Percentiles rank a stretch among this genome's conserved stretches.
These are phyloP conservation scores for Heliothis virescens DNA, from an alignment of 1,140 invertebrate genomes.

Conservation along the genomic window DNA sequence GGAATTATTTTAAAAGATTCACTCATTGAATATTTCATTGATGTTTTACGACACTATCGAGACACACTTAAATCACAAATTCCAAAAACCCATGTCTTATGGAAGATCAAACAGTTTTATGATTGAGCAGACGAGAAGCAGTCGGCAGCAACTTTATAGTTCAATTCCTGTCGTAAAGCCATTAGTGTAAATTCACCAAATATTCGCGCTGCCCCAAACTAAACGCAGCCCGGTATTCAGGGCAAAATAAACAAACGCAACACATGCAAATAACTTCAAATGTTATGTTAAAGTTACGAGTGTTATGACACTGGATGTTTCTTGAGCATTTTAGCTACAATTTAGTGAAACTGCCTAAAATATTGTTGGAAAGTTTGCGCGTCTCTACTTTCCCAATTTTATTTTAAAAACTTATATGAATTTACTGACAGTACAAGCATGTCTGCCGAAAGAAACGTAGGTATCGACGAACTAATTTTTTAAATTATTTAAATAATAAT, in stretches of 20 bases:
- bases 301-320: not conserved
- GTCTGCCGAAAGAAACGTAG: too few relatives aligned
- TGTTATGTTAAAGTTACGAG: conserved; percentile 9
- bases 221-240: conserved; percentile 16
- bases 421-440: too few relatives aligned
- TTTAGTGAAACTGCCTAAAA: too few relatives aligned
- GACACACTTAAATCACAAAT: not conserved
- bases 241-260: conserved; percentile 1
- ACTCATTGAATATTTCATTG: conserved; percentile 1
- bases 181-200: conserved; percentile 25
- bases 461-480: too few relatives aligned
- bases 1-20: not conserved
- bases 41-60: conserved; percentile 11
- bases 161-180: conserved; percentile 13
- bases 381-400: too few relatives aligned
- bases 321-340: too few relatives aligned
- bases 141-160: not conserved
- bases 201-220: conserved; percentile 21
- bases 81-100: not conserved
- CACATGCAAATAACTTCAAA: conserved; percentile 20
- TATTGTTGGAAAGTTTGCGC: too few relatives aligned
- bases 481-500: too few relatives aligned
- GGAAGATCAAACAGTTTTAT: conserved; percentile 11
- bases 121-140: not conserved
- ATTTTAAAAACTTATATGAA: too few relatives aligned